phyloP scores from a whole-genome alignment of 2,113 vertebrate genomes.

The Poecilia latipinna region DNA sequence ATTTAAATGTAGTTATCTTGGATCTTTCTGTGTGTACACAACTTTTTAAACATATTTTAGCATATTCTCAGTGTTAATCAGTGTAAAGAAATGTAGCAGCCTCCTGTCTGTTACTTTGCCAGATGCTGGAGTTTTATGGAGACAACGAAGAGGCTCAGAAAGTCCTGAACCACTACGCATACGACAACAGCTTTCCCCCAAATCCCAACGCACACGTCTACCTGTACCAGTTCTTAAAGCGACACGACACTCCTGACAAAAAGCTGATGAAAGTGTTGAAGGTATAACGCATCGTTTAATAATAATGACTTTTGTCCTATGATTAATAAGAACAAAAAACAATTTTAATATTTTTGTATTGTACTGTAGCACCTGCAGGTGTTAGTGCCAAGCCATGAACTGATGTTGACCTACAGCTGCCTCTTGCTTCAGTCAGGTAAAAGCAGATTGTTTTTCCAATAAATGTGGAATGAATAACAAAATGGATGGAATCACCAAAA shows the following conservation, averaged over 20 bases:
- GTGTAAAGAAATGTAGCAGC: neutral
- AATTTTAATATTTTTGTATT: neutral
- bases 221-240: slow-evolving; percentile 87
- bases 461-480: neutral
- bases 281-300: slow-evolving; percentile 68
- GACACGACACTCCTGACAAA: slow-evolving; percentile 70
- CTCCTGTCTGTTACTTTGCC: slow-evolving; percentile 3
- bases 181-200: slow-evolving; percentile 84
- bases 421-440: slow-evolving; percentile 88
- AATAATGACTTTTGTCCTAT: slow-evolving; percentile 3
- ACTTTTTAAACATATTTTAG: neutral
- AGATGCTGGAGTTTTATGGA: slow-evolving; percentile 92
- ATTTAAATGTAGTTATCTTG: too few relatives aligned
- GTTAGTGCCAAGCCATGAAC: slow-evolving; percentile 88
- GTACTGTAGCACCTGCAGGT: slow-evolving; percentile 81
- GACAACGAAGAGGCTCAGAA: slow-evolving; percentile 78
- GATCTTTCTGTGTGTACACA: too few relatives aligned
- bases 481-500: neutral
- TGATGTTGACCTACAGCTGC: slow-evolving; percentile 89
- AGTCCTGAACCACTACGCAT: slow-evolving; percentile 87
- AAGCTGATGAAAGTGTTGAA: slow-evolving; percentile 82
- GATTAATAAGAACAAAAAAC: too few relatives aligned
- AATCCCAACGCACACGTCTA: slow-evolving; percentile 94
- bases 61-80: neutral
- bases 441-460: neutral